These are phyloP conservation scores for Parapsyche elsis DNA, from an alignment of 1,140 invertebrate genomes.

Conservation along the genomic window DNA sequence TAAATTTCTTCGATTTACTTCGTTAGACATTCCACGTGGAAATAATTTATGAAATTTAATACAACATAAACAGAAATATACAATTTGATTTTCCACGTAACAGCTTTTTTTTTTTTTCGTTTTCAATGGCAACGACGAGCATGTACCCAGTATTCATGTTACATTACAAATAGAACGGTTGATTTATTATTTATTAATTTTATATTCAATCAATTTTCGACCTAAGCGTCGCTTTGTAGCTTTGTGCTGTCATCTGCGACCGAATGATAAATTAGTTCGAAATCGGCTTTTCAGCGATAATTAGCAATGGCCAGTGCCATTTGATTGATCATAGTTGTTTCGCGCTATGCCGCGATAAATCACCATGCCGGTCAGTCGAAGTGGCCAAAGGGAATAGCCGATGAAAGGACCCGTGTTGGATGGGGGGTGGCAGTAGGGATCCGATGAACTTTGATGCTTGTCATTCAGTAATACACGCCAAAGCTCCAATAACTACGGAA, in stretches of 20 bases:
- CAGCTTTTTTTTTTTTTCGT: too few relatives aligned
- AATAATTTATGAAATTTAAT: too few relatives aligned
- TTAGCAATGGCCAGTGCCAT: not conserved
- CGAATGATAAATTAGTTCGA: not conserved
- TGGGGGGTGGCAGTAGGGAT: not conserved
- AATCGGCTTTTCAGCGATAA: not conserved
- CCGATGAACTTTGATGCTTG: not conserved
- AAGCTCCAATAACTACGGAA: not conserved
- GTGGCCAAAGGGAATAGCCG: constrained; percentile 18
- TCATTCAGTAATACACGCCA: not conserved
- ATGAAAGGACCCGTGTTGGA: not conserved
- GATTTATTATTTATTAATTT: not conserved
- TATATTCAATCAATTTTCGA: not conserved
- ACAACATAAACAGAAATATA: too few relatives aligned
- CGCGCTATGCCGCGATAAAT: not conserved
- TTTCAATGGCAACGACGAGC: too few relatives aligned
- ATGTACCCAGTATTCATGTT: too few relatives aligned
- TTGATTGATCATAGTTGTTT: constrained; percentile 11
- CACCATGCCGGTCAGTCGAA: not conserved
- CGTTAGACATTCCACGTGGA: too few relatives aligned
- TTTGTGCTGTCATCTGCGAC: not conserved
- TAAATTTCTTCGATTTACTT: too few relatives aligned
- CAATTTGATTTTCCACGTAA: too few relatives aligned
- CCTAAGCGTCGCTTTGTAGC: not conserved
- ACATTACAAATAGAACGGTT: not conserved